Evolutionary conservation across 2,797 vertebrate species (phyloP).

Genomic region (Phyllotis vaccarum): DNA sequence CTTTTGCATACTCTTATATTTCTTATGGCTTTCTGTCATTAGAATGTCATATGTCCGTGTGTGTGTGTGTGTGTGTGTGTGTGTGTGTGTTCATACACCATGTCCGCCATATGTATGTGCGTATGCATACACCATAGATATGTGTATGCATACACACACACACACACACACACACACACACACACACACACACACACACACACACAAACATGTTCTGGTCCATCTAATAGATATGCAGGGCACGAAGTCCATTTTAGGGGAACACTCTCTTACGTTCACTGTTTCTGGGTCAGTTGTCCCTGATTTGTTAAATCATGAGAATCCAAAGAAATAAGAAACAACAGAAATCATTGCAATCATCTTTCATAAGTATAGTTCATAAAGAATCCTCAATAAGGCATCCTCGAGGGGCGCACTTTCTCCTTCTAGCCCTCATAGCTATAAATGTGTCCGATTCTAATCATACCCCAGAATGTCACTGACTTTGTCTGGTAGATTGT

Average conservation of each 20-base stretch:
- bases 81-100: neutral
- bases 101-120: neutral
- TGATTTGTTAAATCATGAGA: neutral
- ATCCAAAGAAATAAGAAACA: neutral
- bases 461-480: neutral
- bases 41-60: rapidly evolving
- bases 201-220: neutral
- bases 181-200: neutral
- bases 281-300: neutral
- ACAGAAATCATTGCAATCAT: neutral
- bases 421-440: neutral
- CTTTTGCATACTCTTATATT: too few relatives aligned
- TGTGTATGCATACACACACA: neutral
- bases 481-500: neutral
- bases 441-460: neutral
- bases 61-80: too few relatives aligned
- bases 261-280: neutral
- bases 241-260: neutral
- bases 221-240: neutral
- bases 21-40: rapidly evolving
- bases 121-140: neutral
- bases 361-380: neutral
- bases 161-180: neutral
- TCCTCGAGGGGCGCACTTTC: neutral
- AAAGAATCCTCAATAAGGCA: neutral